These are phyloP conservation scores for Lamprotornis superbus DNA, from an alignment of 2,113 vertebrate genomes.

Conservation along the genomic window DNA sequence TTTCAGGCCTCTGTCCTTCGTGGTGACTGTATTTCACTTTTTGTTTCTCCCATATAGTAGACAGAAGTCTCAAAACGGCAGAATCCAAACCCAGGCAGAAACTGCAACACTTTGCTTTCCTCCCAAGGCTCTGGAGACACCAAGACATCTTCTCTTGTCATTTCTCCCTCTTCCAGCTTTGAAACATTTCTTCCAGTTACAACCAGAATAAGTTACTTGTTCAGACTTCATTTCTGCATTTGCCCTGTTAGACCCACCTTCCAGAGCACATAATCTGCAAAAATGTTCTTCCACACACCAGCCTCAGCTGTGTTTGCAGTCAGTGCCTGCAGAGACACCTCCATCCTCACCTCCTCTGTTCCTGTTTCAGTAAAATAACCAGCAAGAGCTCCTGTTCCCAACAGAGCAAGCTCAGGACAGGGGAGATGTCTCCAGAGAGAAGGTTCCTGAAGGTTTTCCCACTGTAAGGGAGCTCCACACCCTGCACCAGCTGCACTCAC, in stretches of 20 bases:
- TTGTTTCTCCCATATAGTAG: not conserved
- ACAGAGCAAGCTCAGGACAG: not conserved
- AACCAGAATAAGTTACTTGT: not conserved
- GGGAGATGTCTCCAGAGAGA: not conserved
- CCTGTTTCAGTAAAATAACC: not conserved
- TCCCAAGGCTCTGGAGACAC: not conserved
- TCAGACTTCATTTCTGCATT: not conserved
- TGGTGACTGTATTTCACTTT: not conserved
- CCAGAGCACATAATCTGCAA: not conserved
- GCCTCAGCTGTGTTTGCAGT: not conserved
- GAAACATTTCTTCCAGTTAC: not conserved
- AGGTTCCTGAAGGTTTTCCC: not conserved
- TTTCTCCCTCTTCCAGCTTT: not conserved
- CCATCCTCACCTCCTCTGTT: not conserved
- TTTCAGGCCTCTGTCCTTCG: not conserved
- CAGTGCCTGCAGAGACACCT: not conserved
- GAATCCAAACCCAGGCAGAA: not conserved
- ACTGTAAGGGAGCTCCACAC: not conserved
- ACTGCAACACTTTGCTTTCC: not conserved
- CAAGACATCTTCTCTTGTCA: not conserved
- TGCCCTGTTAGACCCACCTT: not conserved
- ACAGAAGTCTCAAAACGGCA: not conserved
- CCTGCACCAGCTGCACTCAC: not conserved
- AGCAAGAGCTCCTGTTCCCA: not conserved
- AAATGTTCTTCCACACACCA: not conserved